Evolutionary conservation across 35 echinoderm and acorn worm genomes (phyloP), one percentile per base, ranked within the genome.

Genomic region (Hemicentrotus pulcherrimus): DNA sequence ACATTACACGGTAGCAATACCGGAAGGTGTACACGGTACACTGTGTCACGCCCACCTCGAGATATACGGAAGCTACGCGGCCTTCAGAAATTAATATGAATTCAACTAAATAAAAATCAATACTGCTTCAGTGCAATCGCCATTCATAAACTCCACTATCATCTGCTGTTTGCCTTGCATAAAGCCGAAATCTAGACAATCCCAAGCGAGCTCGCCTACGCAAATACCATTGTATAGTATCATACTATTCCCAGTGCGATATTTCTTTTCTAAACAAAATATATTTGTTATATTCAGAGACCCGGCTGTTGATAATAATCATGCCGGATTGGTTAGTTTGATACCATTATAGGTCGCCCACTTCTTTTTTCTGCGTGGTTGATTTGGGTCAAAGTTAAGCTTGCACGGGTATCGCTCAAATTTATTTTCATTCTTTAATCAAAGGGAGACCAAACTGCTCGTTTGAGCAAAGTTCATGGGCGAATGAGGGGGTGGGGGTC

Each of bases 51-150:
- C 65, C 19, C 19, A 22, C 65, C 7, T 78, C 22, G 50, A 10
- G 2, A 11, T n/a, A 6, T 78, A 78, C 0, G 28, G 28, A 78
- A 78, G 19, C 65, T 5, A 28, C 28, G 65, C 65, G 28, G 19
- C 65, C 65, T 78, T 78, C 65, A n/a, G 6, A 78, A 78, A 78
- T 78, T 78, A n/a, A 78, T 78, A 78, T 78, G 65, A 78, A 78
- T 78, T 78, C 65, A 78, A 28, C 6, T 78, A 18, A 41, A 41
- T 41, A 41, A 41, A 8, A 78, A 78, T 78, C 65, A 78, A 78
- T 78, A 78, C 65, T 15, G 19, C 24, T 28, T 78, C 65, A 78
- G n/a, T 78, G 19, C 28, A 22, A 46, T 41, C 86, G 1, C 46
- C 47, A 32, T 46, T 61, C 65, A 78, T 78, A 78, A 22, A 28